Percentiles rank a stretch among this genome's conserved stretches.
These are phyloP conservation scores for Stigmatopora nigra DNA, from an alignment of 2,113 vertebrate species.

Conservation along the genomic window DNA sequence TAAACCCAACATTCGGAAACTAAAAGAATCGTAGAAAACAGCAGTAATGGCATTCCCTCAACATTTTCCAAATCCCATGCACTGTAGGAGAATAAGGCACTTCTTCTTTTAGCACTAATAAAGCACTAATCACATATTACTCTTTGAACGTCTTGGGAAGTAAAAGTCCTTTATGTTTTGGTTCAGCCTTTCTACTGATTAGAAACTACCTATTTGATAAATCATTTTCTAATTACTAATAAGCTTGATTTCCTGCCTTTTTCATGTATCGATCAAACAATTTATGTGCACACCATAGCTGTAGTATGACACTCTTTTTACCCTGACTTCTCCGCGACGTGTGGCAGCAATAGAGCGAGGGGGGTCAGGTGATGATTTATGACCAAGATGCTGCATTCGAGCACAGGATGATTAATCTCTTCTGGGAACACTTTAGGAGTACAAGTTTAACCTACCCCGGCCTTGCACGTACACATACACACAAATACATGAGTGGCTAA, in stretches of 20 bases:
- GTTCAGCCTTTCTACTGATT: neutral
- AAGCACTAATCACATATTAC: no score
- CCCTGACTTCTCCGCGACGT: constrained; percentile 38
- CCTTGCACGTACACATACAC: constrained; percentile 44
- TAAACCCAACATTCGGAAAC: no score
- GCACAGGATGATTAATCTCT: constrained; percentile 75
- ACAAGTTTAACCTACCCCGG: constrained; percentile 77
- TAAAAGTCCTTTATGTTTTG: neutral
- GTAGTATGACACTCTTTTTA: constrained; percentile 53
- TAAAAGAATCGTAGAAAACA: no score
- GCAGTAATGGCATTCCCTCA: no score
- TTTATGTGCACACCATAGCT: constrained; percentile 54
- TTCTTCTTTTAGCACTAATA: no score
- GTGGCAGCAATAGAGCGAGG: constrained; percentile 42
- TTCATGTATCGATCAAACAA: constrained; percentile 35
- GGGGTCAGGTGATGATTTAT: constrained; percentile 76
- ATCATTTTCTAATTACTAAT: constrained; percentile 35
- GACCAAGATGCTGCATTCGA: constrained; percentile 67
- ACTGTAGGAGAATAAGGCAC: no score
- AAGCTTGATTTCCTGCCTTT: constrained; percentile 24
- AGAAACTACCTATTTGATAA: neutral
- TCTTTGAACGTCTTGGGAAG: neutral
- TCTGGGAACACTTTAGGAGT: constrained; percentile 75
- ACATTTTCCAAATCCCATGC: no score
- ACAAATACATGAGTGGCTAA: constrained; percentile 35